Percentiles rank a stretch among this genome's conserved stretches.
phyloP scores from a whole-genome alignment of 2,888 invertebrate species.

The Strigamia maritima region DNA sequence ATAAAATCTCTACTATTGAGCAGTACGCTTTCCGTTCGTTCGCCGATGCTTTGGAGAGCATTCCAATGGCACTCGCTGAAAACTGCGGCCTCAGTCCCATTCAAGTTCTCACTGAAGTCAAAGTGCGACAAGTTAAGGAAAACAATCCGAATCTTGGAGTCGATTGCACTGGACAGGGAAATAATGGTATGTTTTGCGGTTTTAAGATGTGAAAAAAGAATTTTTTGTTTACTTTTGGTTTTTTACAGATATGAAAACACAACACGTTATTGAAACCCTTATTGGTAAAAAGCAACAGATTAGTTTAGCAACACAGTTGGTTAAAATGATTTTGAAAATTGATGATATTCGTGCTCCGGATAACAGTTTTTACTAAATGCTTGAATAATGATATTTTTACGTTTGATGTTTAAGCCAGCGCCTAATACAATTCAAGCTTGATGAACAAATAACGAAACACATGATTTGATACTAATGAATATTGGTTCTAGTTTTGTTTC shows the following conservation, averaged over 20 bases:
- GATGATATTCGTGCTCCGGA: constrained; percentile 81
- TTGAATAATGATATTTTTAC: too few species aligned
- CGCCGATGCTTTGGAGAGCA: constrained; percentile 89
- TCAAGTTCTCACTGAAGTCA: constrained; percentile 83
- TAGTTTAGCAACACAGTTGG: constrained; percentile 91
- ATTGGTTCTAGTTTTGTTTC: too few species aligned
- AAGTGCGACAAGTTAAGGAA: constrained; percentile 80
- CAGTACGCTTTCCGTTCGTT: constrained; percentile 96
- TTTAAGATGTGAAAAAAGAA: background rate
- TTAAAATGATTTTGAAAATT: constrained; percentile 99
- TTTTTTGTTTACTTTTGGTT: background rate
- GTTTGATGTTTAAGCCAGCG: too few species aligned
- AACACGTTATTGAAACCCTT: constrained; percentile 94
- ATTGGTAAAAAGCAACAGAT: constrained; percentile 97
- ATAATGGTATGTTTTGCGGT: constrained; percentile 52
- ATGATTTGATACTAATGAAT: too few species aligned
- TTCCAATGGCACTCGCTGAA: constrained; percentile 93
- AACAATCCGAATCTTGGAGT: constrained; percentile 85
- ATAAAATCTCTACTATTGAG: constrained; percentile 80
- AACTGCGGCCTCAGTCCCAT: constrained; percentile 93
- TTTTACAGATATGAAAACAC: constrained; percentile 80
- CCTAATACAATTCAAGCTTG: too few species aligned
- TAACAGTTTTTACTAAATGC: constrained; percentile 41
- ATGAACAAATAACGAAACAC: too few species aligned
- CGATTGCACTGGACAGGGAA: constrained; percentile 86